phyloP scores from a whole-genome alignment of 35 echinoderm and acorn worm genomes.

The Heliocidaris erythrogramma region DNA sequence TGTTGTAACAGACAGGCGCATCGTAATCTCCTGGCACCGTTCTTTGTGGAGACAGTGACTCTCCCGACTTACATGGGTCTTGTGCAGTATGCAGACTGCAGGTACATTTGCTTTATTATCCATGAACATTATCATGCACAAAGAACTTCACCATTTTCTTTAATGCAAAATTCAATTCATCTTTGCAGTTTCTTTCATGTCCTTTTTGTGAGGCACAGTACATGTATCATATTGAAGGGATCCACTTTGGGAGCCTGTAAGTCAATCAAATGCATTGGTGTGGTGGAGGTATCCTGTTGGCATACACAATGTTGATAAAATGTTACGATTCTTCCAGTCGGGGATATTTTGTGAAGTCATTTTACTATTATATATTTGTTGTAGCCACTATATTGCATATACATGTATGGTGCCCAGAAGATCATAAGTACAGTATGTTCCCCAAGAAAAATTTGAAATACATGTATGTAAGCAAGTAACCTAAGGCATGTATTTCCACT shows the following conservation, averaged over 20 bases:
- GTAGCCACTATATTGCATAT: no score
- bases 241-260: background rate
- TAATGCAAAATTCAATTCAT: background rate
- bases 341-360: no score
- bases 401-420: no score
- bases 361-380: no score
- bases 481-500: no score
- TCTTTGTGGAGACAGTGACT: conserved; percentile 59
- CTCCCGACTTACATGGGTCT: conserved; percentile 77
- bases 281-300: no score
- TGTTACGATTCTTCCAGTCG: no score
- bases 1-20: conserved; percentile 67
- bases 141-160: background rate
- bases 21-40: conserved; percentile 69
- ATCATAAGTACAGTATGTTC: no score
- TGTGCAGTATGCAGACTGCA: conserved; percentile 85
- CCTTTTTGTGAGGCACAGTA: background rate
- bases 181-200: background rate
- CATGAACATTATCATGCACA: background rate
- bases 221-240: background rate
- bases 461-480: no score
- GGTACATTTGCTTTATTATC: conserved; percentile 37
- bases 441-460: no score
- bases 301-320: no score
- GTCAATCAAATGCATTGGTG: no score